Percentiles rank a stretch among this genome's conserved stretches.
phyloP scores from a whole-genome alignment of 2,888 invertebrate genomes.

The Euzophera pinguis region DNA sequence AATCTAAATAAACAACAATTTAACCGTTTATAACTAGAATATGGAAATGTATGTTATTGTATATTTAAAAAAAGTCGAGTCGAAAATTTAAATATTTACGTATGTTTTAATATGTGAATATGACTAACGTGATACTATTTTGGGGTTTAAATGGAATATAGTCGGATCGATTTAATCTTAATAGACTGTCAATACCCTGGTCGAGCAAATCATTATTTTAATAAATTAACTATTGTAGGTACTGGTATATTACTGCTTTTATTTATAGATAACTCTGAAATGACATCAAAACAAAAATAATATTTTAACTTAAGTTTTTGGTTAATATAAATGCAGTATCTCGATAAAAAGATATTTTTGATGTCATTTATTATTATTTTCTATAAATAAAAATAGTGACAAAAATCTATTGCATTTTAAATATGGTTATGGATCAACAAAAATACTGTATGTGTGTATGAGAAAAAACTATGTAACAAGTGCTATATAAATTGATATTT shows the following conservation, averaged over 20 bases:
- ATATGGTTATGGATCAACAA: conserved; percentile 73
- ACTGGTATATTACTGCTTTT: conserved; percentile 38
- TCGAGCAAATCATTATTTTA: conserved; percentile 67
- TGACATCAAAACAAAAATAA: neutral
- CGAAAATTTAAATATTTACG: no score
- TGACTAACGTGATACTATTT: neutral
- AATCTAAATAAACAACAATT: conserved; percentile 2
- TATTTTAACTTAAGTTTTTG: neutral
- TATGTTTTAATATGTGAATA: neutral
- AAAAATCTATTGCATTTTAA: conserved; percentile 76
- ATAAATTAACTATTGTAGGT: conserved; percentile 70
- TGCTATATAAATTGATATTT: conserved; percentile 68
- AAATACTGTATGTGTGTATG: conserved; percentile 69
- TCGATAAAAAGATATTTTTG: conserved; percentile 13
- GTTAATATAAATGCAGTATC: conserved; percentile 14
- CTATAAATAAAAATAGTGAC: conserved; percentile 27
- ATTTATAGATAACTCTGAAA: conserved; percentile 18
- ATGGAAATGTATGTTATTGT: no score
- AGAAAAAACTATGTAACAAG: conserved; percentile 73
- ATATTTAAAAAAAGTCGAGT: no score
- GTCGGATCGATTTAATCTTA: conserved; percentile 65
- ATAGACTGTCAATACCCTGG: conserved; percentile 45
- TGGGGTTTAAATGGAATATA: neutral
- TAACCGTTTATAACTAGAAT: neutral
- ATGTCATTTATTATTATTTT: neutral